Evolutionary conservation across 1,140 invertebrate species (phyloP), one percentile per base, ranked within the genome.

Genomic region (Heliconius nattereri): DNA sequence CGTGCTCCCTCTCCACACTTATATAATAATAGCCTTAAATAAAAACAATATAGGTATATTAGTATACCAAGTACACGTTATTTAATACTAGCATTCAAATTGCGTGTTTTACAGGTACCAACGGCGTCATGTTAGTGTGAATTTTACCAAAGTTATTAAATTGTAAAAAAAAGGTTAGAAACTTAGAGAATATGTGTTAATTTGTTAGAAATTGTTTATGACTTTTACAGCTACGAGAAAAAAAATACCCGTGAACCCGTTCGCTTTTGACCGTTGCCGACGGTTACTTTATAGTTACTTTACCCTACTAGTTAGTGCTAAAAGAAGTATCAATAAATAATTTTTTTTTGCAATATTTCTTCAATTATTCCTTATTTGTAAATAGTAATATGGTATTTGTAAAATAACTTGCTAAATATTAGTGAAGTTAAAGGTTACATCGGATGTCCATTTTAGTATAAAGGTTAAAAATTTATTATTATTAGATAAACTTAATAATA

Each of bases 131-230:
- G 26, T 54, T 19, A 75, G 73, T 75, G 73, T 77, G 76, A 77
- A 71, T 8, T 77, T 32, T 45, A 77, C 40, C 26, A 52, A 19
- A 71, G 40, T 29, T 77, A 40, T 71, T 77, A 77, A 71, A 71
- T 77, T 71, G 66, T 71, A 71, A 77, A 77, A 66, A 66, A 37
- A n/a, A 52, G 49, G 32, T 13, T 13, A 40, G 2, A 72, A 37
- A 35, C 23, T 45, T 49, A 73, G 23, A 75, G 49, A 66, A 66
- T 26, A 29, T 29, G 60, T 66, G 60, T 66, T 66, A 66, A 66
- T 66, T 26, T 66, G 60, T 66, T 16, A 66, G 60, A 66, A 66
- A 29, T 66, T 66, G 60, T 66, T 66, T 66, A 66, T 16, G 9
- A 29, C 26, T 66, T 66, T 66, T 29, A 66, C 60, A 16, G 60